These are phyloP conservation scores for Myrmophylax atrothorax DNA, from an alignment of 2,113 vertebrate species.

Conservation along the genomic window DNA sequence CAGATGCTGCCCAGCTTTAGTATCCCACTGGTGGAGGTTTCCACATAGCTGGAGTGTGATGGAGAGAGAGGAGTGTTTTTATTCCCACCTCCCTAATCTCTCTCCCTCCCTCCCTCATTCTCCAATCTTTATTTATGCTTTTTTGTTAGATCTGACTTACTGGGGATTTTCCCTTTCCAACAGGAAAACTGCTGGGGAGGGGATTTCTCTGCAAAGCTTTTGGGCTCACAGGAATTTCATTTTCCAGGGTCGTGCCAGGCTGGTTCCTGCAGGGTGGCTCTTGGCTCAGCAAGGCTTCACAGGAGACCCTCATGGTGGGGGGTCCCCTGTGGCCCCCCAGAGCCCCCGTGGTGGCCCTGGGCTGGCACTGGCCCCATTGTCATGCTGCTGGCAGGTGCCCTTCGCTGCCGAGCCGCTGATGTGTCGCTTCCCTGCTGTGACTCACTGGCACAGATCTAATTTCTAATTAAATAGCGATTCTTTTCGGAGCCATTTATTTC, in stretches of 20 bases:
- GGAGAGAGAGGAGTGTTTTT: neutral
- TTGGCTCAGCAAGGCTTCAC: neutral
- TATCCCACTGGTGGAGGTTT: neutral
- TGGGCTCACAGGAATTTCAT: neutral
- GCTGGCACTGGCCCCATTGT: neutral
- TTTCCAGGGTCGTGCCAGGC: neutral
- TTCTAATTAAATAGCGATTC: slow-evolving; percentile 29
- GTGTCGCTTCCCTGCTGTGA: neutral
- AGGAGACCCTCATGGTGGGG: neutral
- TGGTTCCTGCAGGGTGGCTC: neutral
- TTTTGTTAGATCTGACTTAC: slow-evolving; percentile 1
- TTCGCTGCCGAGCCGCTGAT: neutral
- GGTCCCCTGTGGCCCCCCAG: neutral
- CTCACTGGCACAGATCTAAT: slow-evolving; percentile 25
- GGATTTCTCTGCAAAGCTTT: neutral
- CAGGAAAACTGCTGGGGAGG: slow-evolving; percentile 2
- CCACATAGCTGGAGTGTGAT: fast-evolving
- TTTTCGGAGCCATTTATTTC: slow-evolving; percentile 34
- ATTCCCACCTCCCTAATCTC: neutral
- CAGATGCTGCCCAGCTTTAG: neutral
- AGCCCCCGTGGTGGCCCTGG: neutral
- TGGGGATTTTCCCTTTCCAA: neutral
- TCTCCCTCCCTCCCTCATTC: neutral
- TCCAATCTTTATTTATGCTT: neutral
- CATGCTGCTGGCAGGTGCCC: slow-evolving; percentile 1